Conservation (phyloP, 1,140 invertebrate genomes). For the Heterodera carotae region DNA sequence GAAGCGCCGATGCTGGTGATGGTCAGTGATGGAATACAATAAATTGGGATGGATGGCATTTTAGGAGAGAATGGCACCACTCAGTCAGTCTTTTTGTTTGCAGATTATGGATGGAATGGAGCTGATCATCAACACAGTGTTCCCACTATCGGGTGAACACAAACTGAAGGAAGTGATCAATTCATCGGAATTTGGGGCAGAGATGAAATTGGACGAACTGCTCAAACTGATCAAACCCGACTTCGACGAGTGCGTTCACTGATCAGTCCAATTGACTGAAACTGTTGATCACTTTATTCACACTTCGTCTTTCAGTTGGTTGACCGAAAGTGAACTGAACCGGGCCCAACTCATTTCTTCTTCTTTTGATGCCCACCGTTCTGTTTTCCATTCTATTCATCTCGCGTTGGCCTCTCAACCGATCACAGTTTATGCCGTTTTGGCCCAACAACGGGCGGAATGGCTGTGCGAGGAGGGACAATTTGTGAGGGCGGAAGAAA, state of each 20-base stretch:
- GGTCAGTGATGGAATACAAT: too few species aligned
- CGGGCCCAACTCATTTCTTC: neutral
- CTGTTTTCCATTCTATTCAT: constrained; percentile 1
- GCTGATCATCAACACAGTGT: constrained; percentile 7
- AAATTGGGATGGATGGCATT: too few species aligned
- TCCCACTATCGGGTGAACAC: neutral
- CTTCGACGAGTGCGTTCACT: constrained; percentile 22
- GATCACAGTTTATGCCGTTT: neutral
- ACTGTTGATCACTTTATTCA: too few species aligned
- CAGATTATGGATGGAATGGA: constrained; percentile 1
- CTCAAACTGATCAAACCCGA: constrained; percentile 7
- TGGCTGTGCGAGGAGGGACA: constrained; percentile 3
- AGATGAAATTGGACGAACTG: neutral
- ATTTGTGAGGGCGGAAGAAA: constrained; percentile 19
- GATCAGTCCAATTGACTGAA: neutral
- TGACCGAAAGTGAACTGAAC: constrained; percentile 4
- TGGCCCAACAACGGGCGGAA: constrained; percentile 11
- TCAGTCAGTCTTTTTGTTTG: neutral
- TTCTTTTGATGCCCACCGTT: constrained; percentile 12
- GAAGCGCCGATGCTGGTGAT: neutral
- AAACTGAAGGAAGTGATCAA: neutral
- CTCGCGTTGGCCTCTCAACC: constrained; percentile 11
- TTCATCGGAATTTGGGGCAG: neutral
- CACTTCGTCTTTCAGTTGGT: neutral
- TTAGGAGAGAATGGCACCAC: too few species aligned